These are phyloP conservation scores for Melanerpes aurifrons DNA, from an alignment of 2,113 vertebrate species.

Conservation along the genomic window DNA sequence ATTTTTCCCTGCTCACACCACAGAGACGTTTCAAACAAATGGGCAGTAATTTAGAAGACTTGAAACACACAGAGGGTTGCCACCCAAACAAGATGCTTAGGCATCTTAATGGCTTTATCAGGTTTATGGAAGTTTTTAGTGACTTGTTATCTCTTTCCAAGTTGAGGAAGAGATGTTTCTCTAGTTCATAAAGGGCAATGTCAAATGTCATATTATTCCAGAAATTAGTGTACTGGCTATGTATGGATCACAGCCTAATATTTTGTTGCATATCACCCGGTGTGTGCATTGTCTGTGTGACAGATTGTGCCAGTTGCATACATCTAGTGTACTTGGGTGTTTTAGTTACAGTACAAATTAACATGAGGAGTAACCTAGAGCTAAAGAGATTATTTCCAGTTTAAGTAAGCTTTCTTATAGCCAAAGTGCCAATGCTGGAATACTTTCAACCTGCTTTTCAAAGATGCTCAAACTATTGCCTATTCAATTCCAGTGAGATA, in stretches of 20 bases:
- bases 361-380: background rate
- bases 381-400: background rate
- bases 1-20: conserved; percentile 49
- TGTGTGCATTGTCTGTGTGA: fast-evolving
- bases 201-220: background rate
- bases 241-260: background rate
- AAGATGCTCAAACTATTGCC: background rate
- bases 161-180: background rate
- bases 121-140: conserved; percentile 3
- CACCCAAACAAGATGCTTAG: conserved; percentile 21
- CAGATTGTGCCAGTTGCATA: background rate
- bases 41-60: background rate
- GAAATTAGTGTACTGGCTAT: background rate
- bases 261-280: background rate
- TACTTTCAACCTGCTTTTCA: background rate
- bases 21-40: background rate
- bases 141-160: background rate
- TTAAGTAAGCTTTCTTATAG: background rate
- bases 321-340: no score
- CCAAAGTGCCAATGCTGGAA: background rate
- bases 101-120: conserved; percentile 19
- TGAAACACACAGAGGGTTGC: background rate
- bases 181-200: background rate
- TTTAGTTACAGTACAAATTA: background rate
- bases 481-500: background rate